These are phyloP conservation scores for Empidonax traillii DNA, from an alignment of 2,113 vertebrate species.

Conservation along the genomic window DNA sequence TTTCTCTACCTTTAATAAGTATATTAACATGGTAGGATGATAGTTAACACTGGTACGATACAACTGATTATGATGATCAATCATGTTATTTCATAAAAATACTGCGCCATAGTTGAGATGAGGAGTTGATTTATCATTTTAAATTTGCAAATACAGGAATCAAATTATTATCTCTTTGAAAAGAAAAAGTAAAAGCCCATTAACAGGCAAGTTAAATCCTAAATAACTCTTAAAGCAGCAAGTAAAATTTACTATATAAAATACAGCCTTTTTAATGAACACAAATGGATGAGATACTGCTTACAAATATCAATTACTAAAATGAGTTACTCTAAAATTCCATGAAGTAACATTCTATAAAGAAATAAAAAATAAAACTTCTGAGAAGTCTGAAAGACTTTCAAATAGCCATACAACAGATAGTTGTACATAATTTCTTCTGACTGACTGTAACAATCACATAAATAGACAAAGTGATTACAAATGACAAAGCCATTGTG, in stretches of 20 bases:
- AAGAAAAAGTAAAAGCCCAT: background rate
- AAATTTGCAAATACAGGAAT: background rate
- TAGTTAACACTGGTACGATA: background rate
- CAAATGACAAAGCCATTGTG: background rate
- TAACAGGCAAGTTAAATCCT: background rate
- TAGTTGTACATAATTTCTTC: background rate
- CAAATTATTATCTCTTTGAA: background rate
- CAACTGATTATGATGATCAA: background rate
- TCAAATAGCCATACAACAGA: background rate
- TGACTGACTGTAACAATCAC: background rate
- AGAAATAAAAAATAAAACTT: background rate
- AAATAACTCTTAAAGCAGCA: background rate
- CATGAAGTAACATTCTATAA: too few species aligned
- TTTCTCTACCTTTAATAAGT: background rate
- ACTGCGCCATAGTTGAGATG: background rate
- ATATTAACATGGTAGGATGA: background rate
- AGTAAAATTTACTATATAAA: background rate
- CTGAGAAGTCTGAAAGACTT: background rate
- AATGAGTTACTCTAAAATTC: background rate
- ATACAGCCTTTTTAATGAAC: background rate
- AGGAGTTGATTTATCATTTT: background rate
- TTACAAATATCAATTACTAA: background rate
- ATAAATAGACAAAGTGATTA: background rate
- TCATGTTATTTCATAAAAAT: background rate
- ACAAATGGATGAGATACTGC: background rate